Evolutionary conservation across 2,797 vertebrate genomes (phyloP), one percentile per base, ranked within the genome.

Genomic region (Etheostoma nigrum): DNA sequence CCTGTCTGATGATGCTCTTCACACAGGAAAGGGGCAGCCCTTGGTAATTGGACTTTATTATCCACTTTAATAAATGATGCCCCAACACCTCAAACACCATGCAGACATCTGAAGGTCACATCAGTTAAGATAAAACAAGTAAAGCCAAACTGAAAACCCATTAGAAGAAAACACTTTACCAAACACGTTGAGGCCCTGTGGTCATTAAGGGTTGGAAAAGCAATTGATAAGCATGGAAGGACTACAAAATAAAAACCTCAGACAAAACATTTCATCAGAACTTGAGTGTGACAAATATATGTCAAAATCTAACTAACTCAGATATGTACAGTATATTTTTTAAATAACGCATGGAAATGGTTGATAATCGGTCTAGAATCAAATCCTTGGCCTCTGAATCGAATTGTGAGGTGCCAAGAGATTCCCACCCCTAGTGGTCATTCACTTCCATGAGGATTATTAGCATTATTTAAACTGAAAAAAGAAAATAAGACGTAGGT

Each of bases 81-180:
- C 98, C 98, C 88, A 99, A 90, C 75, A 99, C 98, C 91, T 99
- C 98, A 92, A 99, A 99, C 76, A 99, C 98, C 98, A 99, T 99
- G 90, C 98, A 99, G 75, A 99, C 97, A 90, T 99, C 97, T 99
- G 81, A 81, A 62, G 78, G 70, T 84, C 23, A 72, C 23, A 61
- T 42, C 10, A 64, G 92, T 98, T 90, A 97, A 97, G 96, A 88
- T 67, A 80, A 55, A 18, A 30, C n/a, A 59, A 14, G 44, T n/a
- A 11, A 60, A 40, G 15, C 1, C 8, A 69, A 67, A 51, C 0
- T 40, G 19, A 76, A 74, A 79, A 16, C n/a, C 7, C 40, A 48
- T 36, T 8, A 8, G 4, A 7, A 49, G 33, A 53, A 74, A 72
- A 44, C 1, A 1, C 14, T 54, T 49, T 8, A 25, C 2, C 44